Conservation (phyloP, 2,888 invertebrate species). For the Gnatocerus cornutus region DNA sequence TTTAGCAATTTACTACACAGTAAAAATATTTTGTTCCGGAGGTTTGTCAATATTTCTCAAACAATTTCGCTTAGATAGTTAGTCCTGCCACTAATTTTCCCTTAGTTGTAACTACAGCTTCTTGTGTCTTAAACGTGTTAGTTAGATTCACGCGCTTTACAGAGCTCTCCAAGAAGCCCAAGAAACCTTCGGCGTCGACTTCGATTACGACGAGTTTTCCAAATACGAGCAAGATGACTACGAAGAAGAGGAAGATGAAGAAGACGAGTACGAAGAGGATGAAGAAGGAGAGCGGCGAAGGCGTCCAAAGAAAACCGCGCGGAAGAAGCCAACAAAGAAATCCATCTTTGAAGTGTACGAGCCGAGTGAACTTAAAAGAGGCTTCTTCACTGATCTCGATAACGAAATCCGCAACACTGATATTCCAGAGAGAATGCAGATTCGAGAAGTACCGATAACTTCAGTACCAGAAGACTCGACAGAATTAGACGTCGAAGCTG, state of each 20-base stretch:
- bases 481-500: constrained; percentile 94
- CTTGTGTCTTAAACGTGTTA: neutral
- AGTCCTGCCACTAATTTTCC: neutral
- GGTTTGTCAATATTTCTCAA: constrained; percentile 27
- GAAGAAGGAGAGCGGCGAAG: constrained; percentile 75
- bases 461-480: constrained; percentile 86
- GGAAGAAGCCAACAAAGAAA: constrained; percentile 86
- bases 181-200: constrained; percentile 99
- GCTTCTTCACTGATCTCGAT: constrained; percentile 95
- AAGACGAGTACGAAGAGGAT: constrained; percentile 87
- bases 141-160: constrained; percentile 27
- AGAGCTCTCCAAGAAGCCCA: constrained; percentile 97
- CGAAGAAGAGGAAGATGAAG: constrained; percentile 85
- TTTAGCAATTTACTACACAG: constrained; percentile 27
- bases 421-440: constrained; percentile 93
- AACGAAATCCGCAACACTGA: constrained; percentile 93
- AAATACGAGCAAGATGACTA: constrained; percentile 92
- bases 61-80: neutral
- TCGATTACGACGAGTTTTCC: constrained; percentile 93
- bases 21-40: constrained; percentile 21
- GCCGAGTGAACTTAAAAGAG: constrained; percentile 96
- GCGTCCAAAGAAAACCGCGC: constrained; percentile 82
- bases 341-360: constrained; percentile 97
- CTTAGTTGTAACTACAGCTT: neutral
- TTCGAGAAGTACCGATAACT: constrained; percentile 90